Conservation (phyloP, 64 coral and sea anemone species). For the Pachyseris speciosa region DNA sequence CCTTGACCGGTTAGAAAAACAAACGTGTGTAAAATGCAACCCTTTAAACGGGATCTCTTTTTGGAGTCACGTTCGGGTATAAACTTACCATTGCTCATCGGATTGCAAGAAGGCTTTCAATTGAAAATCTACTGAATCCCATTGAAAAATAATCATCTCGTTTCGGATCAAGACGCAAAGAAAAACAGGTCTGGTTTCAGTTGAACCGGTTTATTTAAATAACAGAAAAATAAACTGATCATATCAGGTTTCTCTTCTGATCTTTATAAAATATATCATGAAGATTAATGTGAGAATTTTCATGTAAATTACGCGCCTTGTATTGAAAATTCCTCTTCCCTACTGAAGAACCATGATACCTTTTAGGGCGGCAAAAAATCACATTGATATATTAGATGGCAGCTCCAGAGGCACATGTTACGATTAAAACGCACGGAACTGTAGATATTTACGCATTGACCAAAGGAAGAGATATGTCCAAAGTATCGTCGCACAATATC, state of each 20-base stretch:
- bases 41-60: no score
- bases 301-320: background rate
- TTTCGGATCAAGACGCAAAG: background rate
- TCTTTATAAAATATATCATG: background rate
- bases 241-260: background rate
- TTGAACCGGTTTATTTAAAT: background rate
- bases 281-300: background rate
- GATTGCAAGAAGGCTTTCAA: background rate
- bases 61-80: background rate
- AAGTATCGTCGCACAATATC: no score
- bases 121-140: background rate
- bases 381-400: no score
- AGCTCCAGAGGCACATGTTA: no score
- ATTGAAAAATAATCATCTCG: background rate
- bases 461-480: no score
- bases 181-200: background rate
- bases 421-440: no score
- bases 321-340: no score
- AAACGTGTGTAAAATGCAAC: no score
- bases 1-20: no score
- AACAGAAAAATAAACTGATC: background rate
- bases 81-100: background rate
- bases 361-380: no score
- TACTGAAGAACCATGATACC: no score
- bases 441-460: no score